phyloP scores from a whole-genome alignment of 2,888 invertebrate genomes.

The Macropis europaea region DNA sequence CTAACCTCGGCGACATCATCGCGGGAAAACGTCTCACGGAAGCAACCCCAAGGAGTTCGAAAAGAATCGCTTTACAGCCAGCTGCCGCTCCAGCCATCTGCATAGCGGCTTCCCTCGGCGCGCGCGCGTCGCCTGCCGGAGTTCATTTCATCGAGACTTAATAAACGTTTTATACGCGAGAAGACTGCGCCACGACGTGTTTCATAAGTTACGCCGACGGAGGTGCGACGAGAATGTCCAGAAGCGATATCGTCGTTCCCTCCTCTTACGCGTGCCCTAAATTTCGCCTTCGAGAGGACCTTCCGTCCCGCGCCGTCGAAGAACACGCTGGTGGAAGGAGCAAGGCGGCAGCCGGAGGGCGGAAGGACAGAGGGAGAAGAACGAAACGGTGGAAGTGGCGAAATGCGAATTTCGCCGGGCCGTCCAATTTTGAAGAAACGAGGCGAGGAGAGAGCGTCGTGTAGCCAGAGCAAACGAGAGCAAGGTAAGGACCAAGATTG shows the following conservation, averaged over 20 bases:
- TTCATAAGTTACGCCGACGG: constrained; percentile 50
- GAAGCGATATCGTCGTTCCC: constrained; percentile 42
- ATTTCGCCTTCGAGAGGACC: constrained; percentile 24
- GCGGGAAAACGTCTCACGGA: constrained; percentile 42
- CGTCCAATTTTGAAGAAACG: constrained; percentile 65
- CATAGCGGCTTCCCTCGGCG: constrained; percentile 12
- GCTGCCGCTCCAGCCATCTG: constrained; percentile 27
- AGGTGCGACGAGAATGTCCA: constrained; percentile 18
- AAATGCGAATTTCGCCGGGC: constrained; percentile 53
- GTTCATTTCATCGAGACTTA: constrained; percentile 60
- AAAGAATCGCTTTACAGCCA: constrained; percentile 47
- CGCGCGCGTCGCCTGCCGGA: constrained; percentile 25
- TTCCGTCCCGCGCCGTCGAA: neutral
- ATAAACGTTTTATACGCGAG: constrained; percentile 58
- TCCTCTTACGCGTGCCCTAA: constrained; percentile 20
- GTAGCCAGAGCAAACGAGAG: constrained; percentile 35
- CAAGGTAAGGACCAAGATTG: constrained; percentile 32
- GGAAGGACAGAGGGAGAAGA: neutral
- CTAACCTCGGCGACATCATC: constrained; percentile 30
- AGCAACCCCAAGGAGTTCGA: constrained; percentile 32
- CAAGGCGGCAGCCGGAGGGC: neutral
- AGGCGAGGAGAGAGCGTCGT: constrained; percentile 37
- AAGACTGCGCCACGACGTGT: constrained; percentile 38
- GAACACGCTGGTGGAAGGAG: neutral
- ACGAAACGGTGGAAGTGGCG: constrained; percentile 16